Evolutionary conservation across 2,797 vertebrate genomes (phyloP).

Genomic region (Borostomias antarcticus): DNA sequence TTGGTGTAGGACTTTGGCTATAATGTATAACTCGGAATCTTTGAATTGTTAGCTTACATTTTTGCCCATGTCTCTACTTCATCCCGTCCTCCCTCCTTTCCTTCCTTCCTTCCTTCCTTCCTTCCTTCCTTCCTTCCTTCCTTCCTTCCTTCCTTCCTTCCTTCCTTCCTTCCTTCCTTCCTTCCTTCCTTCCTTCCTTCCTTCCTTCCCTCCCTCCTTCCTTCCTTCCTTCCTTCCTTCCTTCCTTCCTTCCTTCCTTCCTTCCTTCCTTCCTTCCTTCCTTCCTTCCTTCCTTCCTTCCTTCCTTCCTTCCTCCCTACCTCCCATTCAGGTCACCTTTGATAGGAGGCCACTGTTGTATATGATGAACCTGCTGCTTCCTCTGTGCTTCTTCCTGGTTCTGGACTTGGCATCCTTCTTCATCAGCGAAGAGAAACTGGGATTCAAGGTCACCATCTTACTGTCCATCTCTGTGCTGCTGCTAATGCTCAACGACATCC

Average conservation of each 20-base stretch:
- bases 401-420: conserved; percentile 80
- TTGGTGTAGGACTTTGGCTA: too few species aligned
- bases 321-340: conserved; percentile 59
- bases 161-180: too few species aligned
- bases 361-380: conserved; percentile 77
- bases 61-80: too few species aligned
- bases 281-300: not conserved
- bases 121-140: too few species aligned
- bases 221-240: too few species aligned
- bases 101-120: too few species aligned
- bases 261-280: too few species aligned
- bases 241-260: too few species aligned
- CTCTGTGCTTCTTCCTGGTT: conserved; percentile 70
- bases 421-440: conserved; percentile 76
- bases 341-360: conserved; percentile 62
- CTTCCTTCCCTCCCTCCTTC: not conserved
- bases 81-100: not conserved
- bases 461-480: conserved; percentile 82
- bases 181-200: too few species aligned
- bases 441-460: conserved; percentile 81
- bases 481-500: conserved; percentile 80
- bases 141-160: too few species aligned
- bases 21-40: too few species aligned
- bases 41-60: too few species aligned
- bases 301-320: conserved; percentile 35